Conservation (phyloP, 2,113 vertebrate genomes). For the Perognathus longimembris region DNA sequence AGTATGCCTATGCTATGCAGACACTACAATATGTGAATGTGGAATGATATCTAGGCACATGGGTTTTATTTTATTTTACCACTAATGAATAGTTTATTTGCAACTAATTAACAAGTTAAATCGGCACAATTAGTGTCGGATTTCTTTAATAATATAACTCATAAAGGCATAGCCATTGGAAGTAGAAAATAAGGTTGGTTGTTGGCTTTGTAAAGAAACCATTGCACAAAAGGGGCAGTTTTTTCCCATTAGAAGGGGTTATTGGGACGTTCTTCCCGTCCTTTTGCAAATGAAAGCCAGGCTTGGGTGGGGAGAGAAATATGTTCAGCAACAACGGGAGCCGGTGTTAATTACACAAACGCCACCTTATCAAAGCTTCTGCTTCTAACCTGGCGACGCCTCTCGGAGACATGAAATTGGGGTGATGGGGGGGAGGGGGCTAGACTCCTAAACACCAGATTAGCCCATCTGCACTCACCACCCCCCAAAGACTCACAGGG, state of each 20-base stretch:
- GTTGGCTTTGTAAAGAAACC: slow-evolving; percentile 64
- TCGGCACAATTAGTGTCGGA: slow-evolving; percentile 84
- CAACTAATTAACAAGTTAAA: slow-evolving; percentile 87
- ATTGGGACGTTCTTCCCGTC: slow-evolving; percentile 50
- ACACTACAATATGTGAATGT: slow-evolving; percentile 82
- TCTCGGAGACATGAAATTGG: slow-evolving; percentile 38
- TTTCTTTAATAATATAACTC: slow-evolving; percentile 83
- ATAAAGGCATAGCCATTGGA: slow-evolving; percentile 67
- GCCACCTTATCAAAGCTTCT: slow-evolving; percentile 36
- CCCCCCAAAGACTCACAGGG: no score
- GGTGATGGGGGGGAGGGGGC: not conserved
- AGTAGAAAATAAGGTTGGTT: slow-evolving; percentile 73
- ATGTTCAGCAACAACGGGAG: slow-evolving; percentile 11
- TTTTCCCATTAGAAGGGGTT: slow-evolving; percentile 70
- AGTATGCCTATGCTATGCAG: slow-evolving; percentile 82
- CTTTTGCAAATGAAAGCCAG: slow-evolving; percentile 29
- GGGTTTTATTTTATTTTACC: slow-evolving; percentile 86
- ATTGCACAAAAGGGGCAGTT: slow-evolving; percentile 64
- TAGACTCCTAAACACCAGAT: not conserved
- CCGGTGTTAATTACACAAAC: slow-evolving; percentile 67
- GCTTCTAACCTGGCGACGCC: slow-evolving; percentile 41
- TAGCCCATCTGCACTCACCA: not conserved
- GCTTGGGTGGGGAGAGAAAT: not conserved
- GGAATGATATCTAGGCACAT: slow-evolving; percentile 81
- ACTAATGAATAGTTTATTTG: slow-evolving; percentile 89